These are phyloP conservation scores for Sterna hirundo DNA, from an alignment of 2,113 vertebrate genomes.

Conservation along the genomic window DNA sequence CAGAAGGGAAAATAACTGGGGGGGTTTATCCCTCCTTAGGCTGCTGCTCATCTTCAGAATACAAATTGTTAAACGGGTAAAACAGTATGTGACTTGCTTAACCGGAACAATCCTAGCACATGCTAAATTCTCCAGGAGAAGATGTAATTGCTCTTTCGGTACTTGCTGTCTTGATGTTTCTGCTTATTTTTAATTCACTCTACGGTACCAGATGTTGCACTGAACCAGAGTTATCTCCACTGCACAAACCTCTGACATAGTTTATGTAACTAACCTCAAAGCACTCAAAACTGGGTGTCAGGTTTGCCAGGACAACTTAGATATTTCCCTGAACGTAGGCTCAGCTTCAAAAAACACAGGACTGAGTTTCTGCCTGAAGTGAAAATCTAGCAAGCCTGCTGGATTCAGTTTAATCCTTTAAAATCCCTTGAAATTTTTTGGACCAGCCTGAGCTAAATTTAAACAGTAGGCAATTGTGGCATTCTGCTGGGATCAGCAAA, in stretches of 20 bases:
- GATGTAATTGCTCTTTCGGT: background rate
- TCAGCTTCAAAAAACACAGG: background rate
- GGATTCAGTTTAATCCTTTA: background rate
- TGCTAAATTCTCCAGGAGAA: background rate
- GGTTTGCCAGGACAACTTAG: background rate
- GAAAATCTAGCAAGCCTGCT: background rate
- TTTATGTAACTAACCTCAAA: background rate
- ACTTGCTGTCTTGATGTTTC: background rate
- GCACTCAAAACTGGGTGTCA: background rate
- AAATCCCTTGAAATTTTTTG: background rate
- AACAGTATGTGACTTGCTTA: background rate
- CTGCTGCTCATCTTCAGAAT: background rate
- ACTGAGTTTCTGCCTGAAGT: background rate
- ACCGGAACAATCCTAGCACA: background rate
- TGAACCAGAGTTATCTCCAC: background rate
- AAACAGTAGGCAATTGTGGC: conserved; percentile 2
- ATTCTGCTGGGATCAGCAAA: background rate
- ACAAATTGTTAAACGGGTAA: background rate
- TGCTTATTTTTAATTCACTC: background rate
- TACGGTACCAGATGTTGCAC: background rate
- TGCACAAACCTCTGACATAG: background rate
- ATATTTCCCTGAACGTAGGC: background rate
- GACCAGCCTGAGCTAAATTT: background rate
- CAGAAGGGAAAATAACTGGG: background rate
- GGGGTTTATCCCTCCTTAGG: background rate